These are phyloP conservation scores for Bradysia coprophila DNA, from an alignment of 1,140 invertebrate genomes.

Conservation along the genomic window DNA sequence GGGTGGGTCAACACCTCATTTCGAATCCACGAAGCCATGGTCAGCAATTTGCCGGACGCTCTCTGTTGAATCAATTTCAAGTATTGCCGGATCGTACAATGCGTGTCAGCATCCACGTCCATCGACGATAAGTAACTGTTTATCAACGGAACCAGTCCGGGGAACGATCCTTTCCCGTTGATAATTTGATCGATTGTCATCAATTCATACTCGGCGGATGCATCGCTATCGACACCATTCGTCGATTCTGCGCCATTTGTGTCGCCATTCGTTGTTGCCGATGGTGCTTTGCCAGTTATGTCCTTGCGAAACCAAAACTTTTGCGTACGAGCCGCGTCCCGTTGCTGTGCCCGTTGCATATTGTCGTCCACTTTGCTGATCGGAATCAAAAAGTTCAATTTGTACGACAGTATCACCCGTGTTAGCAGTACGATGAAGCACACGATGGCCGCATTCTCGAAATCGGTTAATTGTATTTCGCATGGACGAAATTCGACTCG, in stretches of 20 bases:
- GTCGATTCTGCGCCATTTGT: slow-evolving; percentile 25
- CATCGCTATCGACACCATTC: slow-evolving; percentile 16
- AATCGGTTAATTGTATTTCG: slow-evolving; percentile 96
- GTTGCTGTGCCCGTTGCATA: slow-evolving; percentile 84
- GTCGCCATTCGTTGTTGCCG: slow-evolving; percentile 9
- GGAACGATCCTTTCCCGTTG: slow-evolving; percentile 93
- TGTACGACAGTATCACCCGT: slow-evolving; percentile 89
- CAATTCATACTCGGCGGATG: slow-evolving; percentile 37
- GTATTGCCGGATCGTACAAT: slow-evolving; percentile 94
- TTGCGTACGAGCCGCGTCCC: slow-evolving; percentile 62
- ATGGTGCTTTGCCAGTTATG: slow-evolving; percentile 29
- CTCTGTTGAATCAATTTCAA: slow-evolving; percentile 81
- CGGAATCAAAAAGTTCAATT: slow-evolving; percentile 91
- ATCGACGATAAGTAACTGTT: slow-evolving; percentile 82
- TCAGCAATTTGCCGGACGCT: slow-evolving; percentile 70
- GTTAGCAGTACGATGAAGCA: slow-evolving; percentile 95
- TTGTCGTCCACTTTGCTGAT: slow-evolving; percentile 91
- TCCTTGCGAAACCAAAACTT: slow-evolving; percentile 87
- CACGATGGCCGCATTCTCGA: slow-evolving; percentile 99
- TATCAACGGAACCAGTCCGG: slow-evolving; percentile 86
- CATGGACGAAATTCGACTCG: slow-evolving; percentile 98
- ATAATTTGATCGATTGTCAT: slow-evolving; percentile 94
- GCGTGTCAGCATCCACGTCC: slow-evolving; percentile 91
- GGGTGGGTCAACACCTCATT: slow-evolving; percentile 78
- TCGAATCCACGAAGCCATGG: slow-evolving; percentile 83